These are phyloP conservation scores for Periplaneta americana DNA, from an alignment of 1,140 invertebrate species.

Conservation along the genomic window DNA sequence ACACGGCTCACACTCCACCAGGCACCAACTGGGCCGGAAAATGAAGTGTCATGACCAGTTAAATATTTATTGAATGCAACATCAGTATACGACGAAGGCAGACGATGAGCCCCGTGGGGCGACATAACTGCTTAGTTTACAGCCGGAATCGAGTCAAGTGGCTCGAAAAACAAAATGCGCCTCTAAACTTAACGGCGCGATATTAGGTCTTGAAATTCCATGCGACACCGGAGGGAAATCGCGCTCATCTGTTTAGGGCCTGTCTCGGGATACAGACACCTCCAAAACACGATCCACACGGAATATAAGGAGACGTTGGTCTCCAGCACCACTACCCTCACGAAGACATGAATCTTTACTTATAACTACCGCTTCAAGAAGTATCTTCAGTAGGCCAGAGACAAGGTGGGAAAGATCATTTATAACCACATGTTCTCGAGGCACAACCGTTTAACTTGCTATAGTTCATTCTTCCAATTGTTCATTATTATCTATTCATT, in stretches of 20 bases:
- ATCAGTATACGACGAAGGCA: background rate
- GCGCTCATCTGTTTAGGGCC: background rate
- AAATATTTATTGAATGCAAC: slow-evolving; percentile 20
- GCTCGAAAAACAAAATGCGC: background rate
- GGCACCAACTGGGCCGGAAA: slow-evolving; percentile 20
- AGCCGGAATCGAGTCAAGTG: background rate
- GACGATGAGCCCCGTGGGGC: background rate
- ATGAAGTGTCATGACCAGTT: slow-evolving; percentile 23
- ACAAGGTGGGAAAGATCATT: no score
- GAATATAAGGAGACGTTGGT: no score
- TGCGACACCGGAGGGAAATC: background rate
- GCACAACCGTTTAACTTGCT: no score
- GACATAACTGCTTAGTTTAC: background rate
- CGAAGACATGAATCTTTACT: no score
- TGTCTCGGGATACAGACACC: background rate
- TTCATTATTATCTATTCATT: no score
- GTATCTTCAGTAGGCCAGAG: no score
- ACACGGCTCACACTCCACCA: slow-evolving; percentile 3
- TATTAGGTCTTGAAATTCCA: background rate
- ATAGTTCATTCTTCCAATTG: no score
- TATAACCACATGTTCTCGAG: no score
- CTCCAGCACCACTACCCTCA: no score
- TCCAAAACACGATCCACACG: background rate
- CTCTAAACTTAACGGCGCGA: background rate
- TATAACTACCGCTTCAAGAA: no score